Percentiles rank a stretch among this genome's conserved stretches.
Conservation (phyloP, 2,888 invertebrate genomes). For the Pterostichus madidus region DNA sequence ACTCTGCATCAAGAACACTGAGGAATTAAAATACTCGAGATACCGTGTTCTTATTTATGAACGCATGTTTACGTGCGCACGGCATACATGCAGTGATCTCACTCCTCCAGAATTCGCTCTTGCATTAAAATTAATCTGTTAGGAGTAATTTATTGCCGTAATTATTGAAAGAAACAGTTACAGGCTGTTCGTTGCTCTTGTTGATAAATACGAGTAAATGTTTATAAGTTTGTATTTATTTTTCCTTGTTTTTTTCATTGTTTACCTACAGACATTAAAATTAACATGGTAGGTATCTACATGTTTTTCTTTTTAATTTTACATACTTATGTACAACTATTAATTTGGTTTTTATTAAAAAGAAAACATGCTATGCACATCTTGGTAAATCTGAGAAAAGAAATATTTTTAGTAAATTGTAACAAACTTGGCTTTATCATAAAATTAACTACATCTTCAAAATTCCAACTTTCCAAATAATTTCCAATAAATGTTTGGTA, state of each 20-base stretch:
- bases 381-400: too few relatives aligned
- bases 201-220: slow-evolving; percentile 13
- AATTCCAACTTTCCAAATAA: too few relatives aligned
- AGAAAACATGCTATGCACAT: too few relatives aligned
- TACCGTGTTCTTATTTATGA: slow-evolving; percentile 21
- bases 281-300: too few relatives aligned
- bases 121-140: slow-evolving; percentile 60
- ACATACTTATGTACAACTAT: too few relatives aligned
- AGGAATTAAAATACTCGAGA: slow-evolving; percentile 27
- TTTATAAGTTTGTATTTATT: slow-evolving; percentile 3
- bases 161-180: slow-evolving; percentile 60
- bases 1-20: too few relatives aligned
- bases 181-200: slow-evolving; percentile 17
- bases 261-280: not conserved
- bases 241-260: not conserved
- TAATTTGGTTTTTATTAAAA: too few relatives aligned
- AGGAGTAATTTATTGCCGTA: slow-evolving; percentile 53
- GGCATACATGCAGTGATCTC: slow-evolving; percentile 34
- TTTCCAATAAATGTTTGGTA: too few relatives aligned
- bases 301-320: too few relatives aligned
- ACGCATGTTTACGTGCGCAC: slow-evolving; percentile 27
- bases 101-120: slow-evolving; percentile 41
- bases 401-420: too few relatives aligned
- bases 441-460: too few relatives aligned
- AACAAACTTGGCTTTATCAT: too few relatives aligned